Conservation (phyloP, 2,113 vertebrate genomes). For the Smithornis capensis region DNA sequence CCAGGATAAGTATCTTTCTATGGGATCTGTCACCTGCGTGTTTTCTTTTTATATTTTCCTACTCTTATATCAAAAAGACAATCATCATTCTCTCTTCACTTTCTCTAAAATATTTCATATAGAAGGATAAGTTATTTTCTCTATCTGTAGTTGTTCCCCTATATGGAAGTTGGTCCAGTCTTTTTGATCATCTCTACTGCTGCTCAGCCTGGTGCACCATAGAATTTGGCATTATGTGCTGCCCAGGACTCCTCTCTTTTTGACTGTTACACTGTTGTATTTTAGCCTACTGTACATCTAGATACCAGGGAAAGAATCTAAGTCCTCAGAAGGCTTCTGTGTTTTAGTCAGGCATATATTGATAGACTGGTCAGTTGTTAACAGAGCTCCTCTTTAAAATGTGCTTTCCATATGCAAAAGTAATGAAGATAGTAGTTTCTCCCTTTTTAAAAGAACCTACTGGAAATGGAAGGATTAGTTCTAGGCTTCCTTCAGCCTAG, state of each 20-base stretch:
- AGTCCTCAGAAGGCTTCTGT: background rate
- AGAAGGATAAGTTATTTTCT: background rate
- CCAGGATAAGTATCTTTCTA: background rate
- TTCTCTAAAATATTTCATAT: background rate
- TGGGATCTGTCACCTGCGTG: background rate
- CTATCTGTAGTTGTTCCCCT: background rate
- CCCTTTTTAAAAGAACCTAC: background rate
- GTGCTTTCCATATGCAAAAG: accelerated
- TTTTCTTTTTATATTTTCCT: background rate
- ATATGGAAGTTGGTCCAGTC: background rate
- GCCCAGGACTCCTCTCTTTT: background rate
- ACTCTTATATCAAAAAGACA: background rate
- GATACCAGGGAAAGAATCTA: background rate
- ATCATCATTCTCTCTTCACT: background rate
- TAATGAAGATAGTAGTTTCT: background rate
- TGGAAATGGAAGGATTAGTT: background rate
- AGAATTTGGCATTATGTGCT: background rate
- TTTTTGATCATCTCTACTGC: background rate
- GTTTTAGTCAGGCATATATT: background rate
- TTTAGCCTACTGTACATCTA: background rate
- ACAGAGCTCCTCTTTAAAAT: background rate
- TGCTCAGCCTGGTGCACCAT: background rate
- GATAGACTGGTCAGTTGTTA: background rate
- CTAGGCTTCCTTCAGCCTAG: background rate
- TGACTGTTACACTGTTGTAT: background rate